Evolutionary conservation across 30 jellyfish, hydroid and myxozoan species (phyloP), one percentile per base, ranked within the genome.

Genomic region (Chironex yamaguchii): DNA sequence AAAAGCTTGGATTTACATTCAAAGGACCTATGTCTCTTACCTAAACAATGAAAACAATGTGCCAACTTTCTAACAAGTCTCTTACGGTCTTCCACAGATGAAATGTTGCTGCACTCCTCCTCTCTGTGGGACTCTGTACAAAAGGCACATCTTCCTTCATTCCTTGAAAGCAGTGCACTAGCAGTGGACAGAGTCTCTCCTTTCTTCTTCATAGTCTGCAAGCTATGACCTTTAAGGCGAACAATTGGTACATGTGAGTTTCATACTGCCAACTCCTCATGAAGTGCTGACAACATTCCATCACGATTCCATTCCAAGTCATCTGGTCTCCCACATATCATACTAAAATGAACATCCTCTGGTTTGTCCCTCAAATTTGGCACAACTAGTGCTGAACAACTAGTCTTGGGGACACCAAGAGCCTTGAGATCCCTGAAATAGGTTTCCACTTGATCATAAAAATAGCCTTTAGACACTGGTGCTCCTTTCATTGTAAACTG

Each of bases 271-370:
- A 49, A 26, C 81, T 76, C 88, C 52, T 76, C 52, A 28, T 52
- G 79, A 54, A 76, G 33, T 33, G 88, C 88, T 23, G 36, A 64
- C 2, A 76, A 24, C 12, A 76, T 23, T 36, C 52, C 88, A 70
- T 76, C 83, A 29, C 49, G 88, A 24, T 23, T 52, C 88, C 88
- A 76, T 29, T 76, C 88, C 88, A 76, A 49, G 31, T 52, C 79
- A 52, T 76, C 52, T 34, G 22, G 3, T 2, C 33, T 52, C 28
- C 49, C 49, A 26, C 88, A 49, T 21, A 76, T 76, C 78, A 76
- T 76, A 54, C 52, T 76, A 70, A 34, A 34, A 21, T 49, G 21
- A 31, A 49, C 22, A 48, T 36, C 9, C 42, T 72, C 42, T 4
- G 86, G 86, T 29, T 72, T 69, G 71, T 67, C 30, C 82, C 30